Evolutionary conservation across 1,140 invertebrate genomes (phyloP).

Genomic region (Drosophila dunni): DNA sequence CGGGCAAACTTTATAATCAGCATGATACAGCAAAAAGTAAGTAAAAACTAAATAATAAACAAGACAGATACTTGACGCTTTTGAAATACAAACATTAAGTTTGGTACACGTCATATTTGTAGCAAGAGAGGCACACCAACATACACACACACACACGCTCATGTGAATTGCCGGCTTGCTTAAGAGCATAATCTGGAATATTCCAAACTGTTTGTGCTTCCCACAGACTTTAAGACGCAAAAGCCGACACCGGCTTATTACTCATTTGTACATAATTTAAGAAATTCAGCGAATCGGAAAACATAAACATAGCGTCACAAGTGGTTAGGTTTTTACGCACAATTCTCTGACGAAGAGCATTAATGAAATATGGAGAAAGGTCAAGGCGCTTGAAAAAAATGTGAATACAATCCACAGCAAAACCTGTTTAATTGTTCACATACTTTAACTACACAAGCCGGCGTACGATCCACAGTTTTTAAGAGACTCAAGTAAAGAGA

Average conservation of each 20-base stretch:
- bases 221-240: slow-evolving; percentile 1
- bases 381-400: slow-evolving; percentile 21
- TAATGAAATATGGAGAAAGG: slow-evolving; percentile 33
- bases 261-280: background rate
- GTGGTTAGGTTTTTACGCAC: slow-evolving; percentile 18
- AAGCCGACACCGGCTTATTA: slow-evolving; percentile 10
- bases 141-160: background rate
- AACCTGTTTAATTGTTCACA: slow-evolving; percentile 22
- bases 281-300: slow-evolving; percentile 13
- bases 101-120: slow-evolving; percentile 27
- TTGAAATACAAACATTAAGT: background rate
- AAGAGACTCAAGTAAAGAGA: slow-evolving; percentile 18
- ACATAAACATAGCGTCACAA: slow-evolving; percentile 19
- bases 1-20: slow-evolving; percentile 22
- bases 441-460: slow-evolving; percentile 6
- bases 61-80: background rate
- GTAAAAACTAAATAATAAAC: slow-evolving; percentile 25
- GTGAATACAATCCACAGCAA: background rate
- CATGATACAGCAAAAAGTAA: slow-evolving; percentile 21
- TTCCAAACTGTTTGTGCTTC: slow-evolving; percentile 14
- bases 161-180: slow-evolving; percentile 1
- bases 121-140: slow-evolving; percentile 7
- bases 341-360: slow-evolving; percentile 18
- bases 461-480: background rate
- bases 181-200: slow-evolving; percentile 5